Conservation (phyloP, 2,113 vertebrate genomes). For the Syrmaticus mikado region DNA sequence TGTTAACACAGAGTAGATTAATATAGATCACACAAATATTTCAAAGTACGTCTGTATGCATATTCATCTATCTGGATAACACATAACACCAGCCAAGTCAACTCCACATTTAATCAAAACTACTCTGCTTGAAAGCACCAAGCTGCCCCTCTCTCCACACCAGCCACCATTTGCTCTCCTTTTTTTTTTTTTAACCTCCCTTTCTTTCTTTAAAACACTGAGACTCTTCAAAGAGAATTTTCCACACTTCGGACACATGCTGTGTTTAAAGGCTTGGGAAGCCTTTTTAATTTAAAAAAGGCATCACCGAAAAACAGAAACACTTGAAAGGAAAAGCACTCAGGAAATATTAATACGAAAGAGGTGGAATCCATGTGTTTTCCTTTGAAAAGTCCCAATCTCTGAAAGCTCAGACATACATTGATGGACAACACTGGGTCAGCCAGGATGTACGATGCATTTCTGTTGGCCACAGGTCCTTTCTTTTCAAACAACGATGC, state of each 20-base stretch:
- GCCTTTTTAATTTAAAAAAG: constrained; percentile 61
- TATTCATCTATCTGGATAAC: background rate
- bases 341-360: constrained; percentile 64
- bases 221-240: constrained; percentile 60
- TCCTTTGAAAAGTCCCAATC: constrained; percentile 43
- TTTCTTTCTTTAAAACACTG: background rate
- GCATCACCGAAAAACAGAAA: constrained; percentile 31
- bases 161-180: constrained; percentile 20
- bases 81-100: background rate
- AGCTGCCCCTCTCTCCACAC: background rate
- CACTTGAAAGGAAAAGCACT: constrained; percentile 58
- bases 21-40: background rate
- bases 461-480: background rate
- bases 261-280: constrained; percentile 63
- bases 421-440: constrained; percentile 1
- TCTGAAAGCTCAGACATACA: background rate
- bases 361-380: constrained; percentile 52
- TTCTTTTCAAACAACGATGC: background rate
- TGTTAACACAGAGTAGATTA: background rate
- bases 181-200: background rate
- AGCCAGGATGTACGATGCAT: background rate
- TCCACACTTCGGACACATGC: constrained; percentile 38
- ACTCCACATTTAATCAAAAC: constrained; percentile 10
- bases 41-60: background rate
- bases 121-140: background rate